phyloP scores from a whole-genome alignment of 2,888 invertebrate genomes.

The Formica aserva region DNA sequence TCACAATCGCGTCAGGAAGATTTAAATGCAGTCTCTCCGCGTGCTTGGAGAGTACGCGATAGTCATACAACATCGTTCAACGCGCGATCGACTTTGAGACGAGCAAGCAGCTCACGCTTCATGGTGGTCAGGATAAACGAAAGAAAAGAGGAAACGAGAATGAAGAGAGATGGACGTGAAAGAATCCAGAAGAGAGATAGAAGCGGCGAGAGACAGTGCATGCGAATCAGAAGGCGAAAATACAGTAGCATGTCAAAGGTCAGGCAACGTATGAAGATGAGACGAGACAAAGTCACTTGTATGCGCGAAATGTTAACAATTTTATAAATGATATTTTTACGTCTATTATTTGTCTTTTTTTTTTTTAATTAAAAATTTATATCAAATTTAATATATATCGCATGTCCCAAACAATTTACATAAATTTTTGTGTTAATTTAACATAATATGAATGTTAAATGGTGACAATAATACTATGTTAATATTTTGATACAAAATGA shows the following conservation, averaged over 20 bases:
- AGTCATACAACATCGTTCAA: constrained; percentile 60
- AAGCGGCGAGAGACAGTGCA: neutral
- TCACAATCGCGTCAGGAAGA: constrained; percentile 54
- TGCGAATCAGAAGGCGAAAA: constrained; percentile 21
- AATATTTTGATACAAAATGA: too few species aligned
- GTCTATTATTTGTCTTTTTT: too few species aligned
- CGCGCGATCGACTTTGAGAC: constrained; percentile 69
- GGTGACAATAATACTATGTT: too few species aligned
- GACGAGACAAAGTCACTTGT: constrained; percentile 24
- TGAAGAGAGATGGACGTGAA: constrained; percentile 58
- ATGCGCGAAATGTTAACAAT: neutral
- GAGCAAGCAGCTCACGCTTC: constrained; percentile 69
- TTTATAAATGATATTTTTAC: too few species aligned
- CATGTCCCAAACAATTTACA: too few species aligned
- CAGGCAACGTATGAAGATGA: constrained; percentile 45
- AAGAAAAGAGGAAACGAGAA: constrained; percentile 58
- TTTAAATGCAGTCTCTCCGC: constrained; percentile 62
- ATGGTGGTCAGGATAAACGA: constrained; percentile 63
- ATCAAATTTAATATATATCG: too few species aligned
- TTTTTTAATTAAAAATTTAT: too few species aligned
- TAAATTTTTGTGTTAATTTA: too few species aligned
- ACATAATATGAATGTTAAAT: too few species aligned
- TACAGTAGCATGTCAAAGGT: constrained; percentile 19
- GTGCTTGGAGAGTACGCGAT: constrained; percentile 26
- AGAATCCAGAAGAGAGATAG: constrained; percentile 43